These are phyloP conservation scores for Nycticorax nycticorax DNA, from an alignment of 2,113 vertebrate genomes.

Conservation along the genomic window DNA sequence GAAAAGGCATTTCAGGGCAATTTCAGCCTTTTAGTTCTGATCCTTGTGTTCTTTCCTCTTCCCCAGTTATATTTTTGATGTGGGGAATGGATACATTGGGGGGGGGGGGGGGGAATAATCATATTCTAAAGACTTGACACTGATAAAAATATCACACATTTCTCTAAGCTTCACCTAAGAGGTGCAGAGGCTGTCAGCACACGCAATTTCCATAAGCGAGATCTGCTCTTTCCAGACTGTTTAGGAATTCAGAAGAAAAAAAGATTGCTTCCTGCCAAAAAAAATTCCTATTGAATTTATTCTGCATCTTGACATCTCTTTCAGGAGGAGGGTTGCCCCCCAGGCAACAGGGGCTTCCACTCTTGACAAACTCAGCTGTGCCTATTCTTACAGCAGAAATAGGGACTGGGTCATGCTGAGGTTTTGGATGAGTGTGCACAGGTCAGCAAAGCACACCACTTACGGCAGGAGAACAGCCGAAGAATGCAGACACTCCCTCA, in stretches of 20 bases:
- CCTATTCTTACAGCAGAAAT: not conserved
- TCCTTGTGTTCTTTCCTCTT: not conserved
- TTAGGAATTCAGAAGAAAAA: not conserved
- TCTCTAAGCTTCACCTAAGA: not conserved
- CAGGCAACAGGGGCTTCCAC: not conserved
- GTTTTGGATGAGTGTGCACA: not conserved
- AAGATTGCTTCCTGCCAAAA: not conserved
- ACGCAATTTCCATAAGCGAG: not conserved
- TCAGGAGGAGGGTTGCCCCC: not conserved
- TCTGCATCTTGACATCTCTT: not conserved
- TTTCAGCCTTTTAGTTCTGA: not conserved
- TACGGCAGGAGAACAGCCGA: not conserved
- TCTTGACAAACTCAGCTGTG: not conserved
- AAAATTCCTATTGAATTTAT: not conserved
- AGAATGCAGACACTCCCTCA: not conserved
- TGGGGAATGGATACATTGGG: rapidly evolving
- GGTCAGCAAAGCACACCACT: not conserved
- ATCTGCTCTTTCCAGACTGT: not conserved
- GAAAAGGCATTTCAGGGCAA: not conserved
- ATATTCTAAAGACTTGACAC: not conserved
- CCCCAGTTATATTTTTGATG: not conserved
- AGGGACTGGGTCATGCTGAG: not conserved
- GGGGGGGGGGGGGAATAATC: not conserved
- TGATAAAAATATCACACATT: not conserved
- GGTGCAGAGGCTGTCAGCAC: not conserved